These are phyloP conservation scores for Chionomys nivalis DNA, from an alignment of 2,113 vertebrate species.

Conservation along the genomic window DNA sequence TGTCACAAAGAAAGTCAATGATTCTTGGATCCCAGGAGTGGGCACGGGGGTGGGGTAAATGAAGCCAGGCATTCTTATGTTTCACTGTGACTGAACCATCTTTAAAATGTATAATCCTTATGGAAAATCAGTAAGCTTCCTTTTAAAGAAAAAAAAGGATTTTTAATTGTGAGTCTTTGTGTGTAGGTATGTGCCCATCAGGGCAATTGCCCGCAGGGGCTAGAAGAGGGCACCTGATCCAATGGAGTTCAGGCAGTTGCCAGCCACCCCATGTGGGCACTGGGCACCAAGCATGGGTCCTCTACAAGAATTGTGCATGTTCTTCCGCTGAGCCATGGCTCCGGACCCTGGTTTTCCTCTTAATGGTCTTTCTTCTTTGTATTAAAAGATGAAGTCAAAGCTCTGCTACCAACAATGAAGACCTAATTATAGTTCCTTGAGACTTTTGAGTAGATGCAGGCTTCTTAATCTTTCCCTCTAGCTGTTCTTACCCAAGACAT, in stretches of 20 bases:
- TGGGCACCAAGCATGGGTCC: too few relatives aligned
- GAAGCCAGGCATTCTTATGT: constrained; percentile 13
- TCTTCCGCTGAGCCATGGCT: background rate
- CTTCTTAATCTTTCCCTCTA: background rate
- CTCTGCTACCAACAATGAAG: constrained; percentile 70
- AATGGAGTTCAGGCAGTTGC: background rate
- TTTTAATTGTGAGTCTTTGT: background rate
- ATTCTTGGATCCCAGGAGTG: constrained; percentile 68
- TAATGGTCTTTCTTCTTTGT: constrained; percentile 4
- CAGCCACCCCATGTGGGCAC: too few relatives aligned
- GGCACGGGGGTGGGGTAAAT: background rate
- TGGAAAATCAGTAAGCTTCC: constrained; percentile 45
- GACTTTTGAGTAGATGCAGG: background rate
- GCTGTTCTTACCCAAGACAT: background rate
- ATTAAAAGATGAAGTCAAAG: constrained; percentile 49
- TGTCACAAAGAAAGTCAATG: constrained; percentile 84
- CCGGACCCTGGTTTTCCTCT: constrained; percentile 44
- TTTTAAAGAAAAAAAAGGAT: background rate
- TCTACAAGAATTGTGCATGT: fast-evolving
- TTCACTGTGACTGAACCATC: constrained; percentile 48
- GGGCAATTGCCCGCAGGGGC: background rate
- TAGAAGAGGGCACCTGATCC: background rate
- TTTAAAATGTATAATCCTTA: constrained; percentile 60
- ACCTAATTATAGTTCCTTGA: background rate
- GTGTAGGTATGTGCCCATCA: background rate